These are phyloP conservation scores for Ptilodon capucinus DNA, from an alignment of 2,888 invertebrate genomes.

Conservation along the genomic window DNA sequence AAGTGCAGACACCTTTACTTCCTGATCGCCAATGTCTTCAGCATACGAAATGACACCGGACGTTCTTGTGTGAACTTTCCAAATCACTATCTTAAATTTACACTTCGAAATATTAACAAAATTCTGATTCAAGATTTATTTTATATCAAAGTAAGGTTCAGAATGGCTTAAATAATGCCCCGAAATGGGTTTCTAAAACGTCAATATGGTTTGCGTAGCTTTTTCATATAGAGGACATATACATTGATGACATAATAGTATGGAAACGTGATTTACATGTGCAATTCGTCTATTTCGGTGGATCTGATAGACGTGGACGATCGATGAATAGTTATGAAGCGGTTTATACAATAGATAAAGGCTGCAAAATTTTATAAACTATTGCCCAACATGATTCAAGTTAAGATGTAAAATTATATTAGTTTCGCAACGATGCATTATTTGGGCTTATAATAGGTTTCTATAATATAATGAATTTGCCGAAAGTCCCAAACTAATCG, in stretches of 20 bases:
- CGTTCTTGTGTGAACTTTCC: conserved; percentile 39
- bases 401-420: conserved; percentile 14
- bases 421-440: too few species aligned
- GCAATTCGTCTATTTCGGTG: conserved; percentile 31
- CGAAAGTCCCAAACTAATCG: too few species aligned
- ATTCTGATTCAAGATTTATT: conserved; percentile 1
- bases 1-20: conserved; percentile 43
- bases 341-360: conserved; percentile 19
- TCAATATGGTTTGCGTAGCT: conserved; percentile 12
- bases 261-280: conserved; percentile 35
- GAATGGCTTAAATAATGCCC: neutral
- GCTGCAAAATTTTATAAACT: conserved; percentile 21
- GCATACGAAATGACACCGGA: conserved; percentile 45
- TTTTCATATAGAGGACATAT: conserved; percentile 42
- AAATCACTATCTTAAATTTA: conserved; percentile 17
- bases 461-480: too few species aligned
- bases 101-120: conserved; percentile 1
- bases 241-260: conserved; percentile 43
- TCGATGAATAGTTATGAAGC: conserved; percentile 21
- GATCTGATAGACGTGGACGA: conserved; percentile 25
- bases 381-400: conserved; percentile 16
- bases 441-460: too few species aligned
- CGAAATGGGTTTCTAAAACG: neutral
- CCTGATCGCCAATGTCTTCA: conserved; percentile 37
- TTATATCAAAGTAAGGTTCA: neutral